These are phyloP conservation scores for Momotus momota DNA, from an alignment of 2,797 vertebrate species.

Conservation along the genomic window DNA sequence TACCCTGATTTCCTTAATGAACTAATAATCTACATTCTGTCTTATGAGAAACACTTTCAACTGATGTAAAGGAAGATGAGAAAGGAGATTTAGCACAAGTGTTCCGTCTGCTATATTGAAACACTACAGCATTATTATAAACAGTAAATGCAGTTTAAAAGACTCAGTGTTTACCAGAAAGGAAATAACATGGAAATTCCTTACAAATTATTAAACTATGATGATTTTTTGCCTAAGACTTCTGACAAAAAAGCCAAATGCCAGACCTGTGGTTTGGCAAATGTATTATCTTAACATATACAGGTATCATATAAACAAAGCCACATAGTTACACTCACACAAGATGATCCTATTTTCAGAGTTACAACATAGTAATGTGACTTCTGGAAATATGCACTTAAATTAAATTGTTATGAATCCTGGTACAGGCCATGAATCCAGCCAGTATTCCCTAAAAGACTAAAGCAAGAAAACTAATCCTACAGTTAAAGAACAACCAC, in stretches of 20 bases:
- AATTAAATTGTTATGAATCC: not conserved
- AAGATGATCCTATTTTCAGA: not conserved
- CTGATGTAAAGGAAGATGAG: not conserved
- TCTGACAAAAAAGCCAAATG: not conserved
- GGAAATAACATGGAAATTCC: not conserved
- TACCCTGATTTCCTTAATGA: constrained; percentile 40
- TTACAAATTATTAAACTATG: not conserved
- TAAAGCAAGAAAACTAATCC: not conserved
- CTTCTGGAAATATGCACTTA: not conserved
- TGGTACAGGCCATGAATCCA: not conserved
- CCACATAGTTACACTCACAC: not conserved
- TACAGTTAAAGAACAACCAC: not conserved
- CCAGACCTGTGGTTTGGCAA: not conserved
- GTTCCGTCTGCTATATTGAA: not conserved
- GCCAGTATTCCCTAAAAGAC: not conserved
- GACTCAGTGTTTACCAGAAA: not conserved
- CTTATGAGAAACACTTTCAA: not conserved
- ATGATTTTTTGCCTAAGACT: not conserved
- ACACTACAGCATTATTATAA: not conserved
- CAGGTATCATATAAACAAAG: not conserved
- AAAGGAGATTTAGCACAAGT: not conserved
- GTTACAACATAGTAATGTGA: not conserved
- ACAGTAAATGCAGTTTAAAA: not conserved
- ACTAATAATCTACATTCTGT: not conserved
- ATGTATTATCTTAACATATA: not conserved